Conservation (phyloP, 2,797 vertebrate species). For the Botia almorhae region DNA sequence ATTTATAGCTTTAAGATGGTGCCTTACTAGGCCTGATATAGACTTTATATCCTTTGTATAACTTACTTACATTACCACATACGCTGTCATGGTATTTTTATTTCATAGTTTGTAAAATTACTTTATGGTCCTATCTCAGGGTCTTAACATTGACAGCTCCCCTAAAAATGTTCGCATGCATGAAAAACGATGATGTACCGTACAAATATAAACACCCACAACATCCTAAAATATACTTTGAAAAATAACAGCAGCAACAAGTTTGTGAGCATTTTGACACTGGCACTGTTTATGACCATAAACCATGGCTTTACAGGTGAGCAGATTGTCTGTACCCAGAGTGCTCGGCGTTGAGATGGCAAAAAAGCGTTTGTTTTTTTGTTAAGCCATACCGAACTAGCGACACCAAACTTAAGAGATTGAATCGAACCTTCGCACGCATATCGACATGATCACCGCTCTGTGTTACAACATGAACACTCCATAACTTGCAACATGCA, state of each 20-base stretch:
- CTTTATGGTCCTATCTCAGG: neutral
- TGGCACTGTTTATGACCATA: constrained; percentile 51
- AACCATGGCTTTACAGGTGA: constrained; percentile 35
- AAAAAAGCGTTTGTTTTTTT: constrained; percentile 42
- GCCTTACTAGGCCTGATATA: constrained; percentile 13
- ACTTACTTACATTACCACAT: constrained; percentile 11
- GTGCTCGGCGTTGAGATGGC: constrained; percentile 24
- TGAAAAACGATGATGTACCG: constrained; percentile 77
- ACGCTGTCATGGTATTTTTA: too few relatives aligned
- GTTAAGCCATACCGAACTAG: constrained; percentile 48
- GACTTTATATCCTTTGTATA: neutral
- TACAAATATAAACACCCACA: constrained; percentile 82
- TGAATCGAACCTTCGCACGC: constrained; percentile 20
- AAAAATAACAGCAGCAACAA: constrained; percentile 77
- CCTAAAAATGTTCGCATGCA: constrained; percentile 78
- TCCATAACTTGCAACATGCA: constrained; percentile 59
- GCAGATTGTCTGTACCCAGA: constrained; percentile 53
- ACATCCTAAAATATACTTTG: constrained; percentile 78
- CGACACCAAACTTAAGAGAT: constrained; percentile 2
- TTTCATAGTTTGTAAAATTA: constrained; percentile 32
- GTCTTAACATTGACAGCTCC: constrained; percentile 57
- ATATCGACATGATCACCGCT: constrained; percentile 60
- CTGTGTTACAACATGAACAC: constrained; percentile 49
- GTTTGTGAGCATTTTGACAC: constrained; percentile 74
- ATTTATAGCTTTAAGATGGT: constrained; percentile 40